Percentiles rank a stretch among this genome's conserved stretches.
Evolutionary conservation across 2,888 invertebrate species (phyloP).

Genomic region (Sphaerophoria rueppellii): DNA sequence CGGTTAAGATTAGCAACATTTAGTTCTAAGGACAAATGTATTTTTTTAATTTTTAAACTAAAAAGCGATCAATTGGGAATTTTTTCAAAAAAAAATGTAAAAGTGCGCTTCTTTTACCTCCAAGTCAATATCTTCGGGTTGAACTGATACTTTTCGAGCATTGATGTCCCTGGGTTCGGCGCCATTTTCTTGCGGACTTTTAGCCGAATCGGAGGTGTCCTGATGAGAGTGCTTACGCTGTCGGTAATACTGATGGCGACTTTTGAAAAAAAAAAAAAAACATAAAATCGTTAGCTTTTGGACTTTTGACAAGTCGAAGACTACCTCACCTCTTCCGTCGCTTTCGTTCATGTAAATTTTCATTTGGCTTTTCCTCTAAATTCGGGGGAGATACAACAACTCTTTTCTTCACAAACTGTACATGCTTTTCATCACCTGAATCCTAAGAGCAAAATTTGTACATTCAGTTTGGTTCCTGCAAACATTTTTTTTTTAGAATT

Average conservation of each 20-base stretch:
- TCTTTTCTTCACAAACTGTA: constrained; percentile 82
- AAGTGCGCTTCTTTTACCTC: constrained; percentile 81
- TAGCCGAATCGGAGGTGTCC: constrained; percentile 85
- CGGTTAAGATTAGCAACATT: constrained; percentile 56
- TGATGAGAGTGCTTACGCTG: constrained; percentile 90
- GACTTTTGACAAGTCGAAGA: constrained; percentile 8
- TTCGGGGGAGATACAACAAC: constrained; percentile 81
- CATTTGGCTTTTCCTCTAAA: constrained; percentile 80
- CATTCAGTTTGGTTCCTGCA: background rate
- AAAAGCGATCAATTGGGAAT: background rate
- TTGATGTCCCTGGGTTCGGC: constrained; percentile 75
- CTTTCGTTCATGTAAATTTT: constrained; percentile 82
- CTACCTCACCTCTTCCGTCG: constrained; percentile 82
- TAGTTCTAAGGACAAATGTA: background rate
- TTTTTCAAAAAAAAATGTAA: background rate
- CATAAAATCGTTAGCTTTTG: background rate
- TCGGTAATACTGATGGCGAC: constrained; percentile 86
- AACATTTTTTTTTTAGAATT: too few species aligned
- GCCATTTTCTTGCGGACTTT: constrained; percentile 79
- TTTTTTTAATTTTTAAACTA: background rate
- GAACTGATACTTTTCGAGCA: constrained; percentile 85
- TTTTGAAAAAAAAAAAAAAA: constrained; percentile 74
- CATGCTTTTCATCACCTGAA: constrained; percentile 82
- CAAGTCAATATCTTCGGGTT: constrained; percentile 90
- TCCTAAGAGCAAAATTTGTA: constrained; percentile 75